phyloP scores from a whole-genome alignment of 2,797 vertebrate species.

The Champsocephalus gunnari region DNA sequence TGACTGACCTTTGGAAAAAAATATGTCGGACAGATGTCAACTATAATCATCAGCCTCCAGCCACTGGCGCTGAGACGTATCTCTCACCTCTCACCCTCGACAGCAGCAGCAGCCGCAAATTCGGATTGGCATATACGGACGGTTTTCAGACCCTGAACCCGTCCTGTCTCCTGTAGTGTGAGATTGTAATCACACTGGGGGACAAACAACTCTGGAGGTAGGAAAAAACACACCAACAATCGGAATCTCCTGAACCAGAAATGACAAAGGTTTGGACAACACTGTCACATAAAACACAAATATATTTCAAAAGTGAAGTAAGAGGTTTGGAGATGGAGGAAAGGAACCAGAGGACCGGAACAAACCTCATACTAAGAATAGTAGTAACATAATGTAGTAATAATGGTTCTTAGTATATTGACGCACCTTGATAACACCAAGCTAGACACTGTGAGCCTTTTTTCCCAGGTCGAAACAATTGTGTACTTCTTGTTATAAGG shows the following conservation, averaged over 20 bases:
- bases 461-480: not conserved
- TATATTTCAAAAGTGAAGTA: constrained; percentile 18
- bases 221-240: not conserved
- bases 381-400: constrained; percentile 1
- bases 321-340: constrained; percentile 7
- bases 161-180: constrained; percentile 37
- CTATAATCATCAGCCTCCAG: constrained; percentile 55
- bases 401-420: not conserved
- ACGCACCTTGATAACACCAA: not conserved
- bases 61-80: constrained; percentile 51
- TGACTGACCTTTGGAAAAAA: constrained; percentile 49
- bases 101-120: constrained; percentile 47
- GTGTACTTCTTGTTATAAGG: not conserved
- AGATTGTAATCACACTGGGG: constrained; percentile 59
- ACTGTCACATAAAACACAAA: constrained; percentile 38
- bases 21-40: constrained; percentile 65
- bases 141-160: constrained; percentile 49
- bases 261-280: constrained; percentile 28
- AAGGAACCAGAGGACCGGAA: constrained; percentile 6
- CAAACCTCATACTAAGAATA: not conserved
- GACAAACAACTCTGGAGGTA: constrained; percentile 29
- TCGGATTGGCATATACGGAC: constrained; percentile 52
- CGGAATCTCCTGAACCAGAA: constrained; percentile 44
- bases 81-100: constrained; percentile 41
- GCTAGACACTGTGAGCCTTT: constrained; percentile 13